These are phyloP conservation scores for Bruchidius siliquastri DNA, from an alignment of 2,888 invertebrate species.

Conservation along the genomic window DNA sequence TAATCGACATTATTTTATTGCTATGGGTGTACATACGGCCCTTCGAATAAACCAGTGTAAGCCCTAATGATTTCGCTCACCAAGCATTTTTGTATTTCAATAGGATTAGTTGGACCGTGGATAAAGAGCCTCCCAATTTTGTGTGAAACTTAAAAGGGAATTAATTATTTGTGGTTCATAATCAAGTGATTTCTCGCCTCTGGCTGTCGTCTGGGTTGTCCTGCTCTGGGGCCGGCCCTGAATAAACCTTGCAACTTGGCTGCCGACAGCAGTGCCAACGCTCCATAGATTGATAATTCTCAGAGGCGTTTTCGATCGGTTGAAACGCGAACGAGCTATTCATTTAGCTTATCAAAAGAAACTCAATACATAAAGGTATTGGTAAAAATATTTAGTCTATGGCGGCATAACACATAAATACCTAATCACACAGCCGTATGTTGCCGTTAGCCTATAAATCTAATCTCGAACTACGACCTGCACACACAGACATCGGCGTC, in stretches of 20 bases:
- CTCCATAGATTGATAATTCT: neutral
- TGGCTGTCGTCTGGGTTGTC: too few species aligned
- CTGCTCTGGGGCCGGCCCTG: too few species aligned
- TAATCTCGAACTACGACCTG: neutral
- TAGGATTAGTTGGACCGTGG: too few species aligned
- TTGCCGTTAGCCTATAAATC: neutral
- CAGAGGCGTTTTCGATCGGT: neutral
- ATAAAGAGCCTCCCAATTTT: too few species aligned
- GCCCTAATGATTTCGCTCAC: too few species aligned
- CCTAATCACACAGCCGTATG: neutral
- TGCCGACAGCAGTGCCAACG: neutral
- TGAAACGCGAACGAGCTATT: neutral
- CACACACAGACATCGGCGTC: neutral
- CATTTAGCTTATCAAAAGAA: neutral
- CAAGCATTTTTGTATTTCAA: too few species aligned
- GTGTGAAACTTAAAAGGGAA: too few species aligned
- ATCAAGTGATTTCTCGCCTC: too few species aligned
- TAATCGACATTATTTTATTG: too few species aligned
- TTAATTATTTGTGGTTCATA: too few species aligned
- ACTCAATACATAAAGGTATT: neutral
- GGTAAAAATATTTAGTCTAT: neutral
- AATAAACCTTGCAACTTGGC: neutral
- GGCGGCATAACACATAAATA: neutral
- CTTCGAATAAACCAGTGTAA: too few species aligned
- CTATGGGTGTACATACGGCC: too few species aligned